These are phyloP conservation scores for Malurus splendens DNA, from an alignment of 2,797 vertebrate species.

Conservation along the genomic window DNA sequence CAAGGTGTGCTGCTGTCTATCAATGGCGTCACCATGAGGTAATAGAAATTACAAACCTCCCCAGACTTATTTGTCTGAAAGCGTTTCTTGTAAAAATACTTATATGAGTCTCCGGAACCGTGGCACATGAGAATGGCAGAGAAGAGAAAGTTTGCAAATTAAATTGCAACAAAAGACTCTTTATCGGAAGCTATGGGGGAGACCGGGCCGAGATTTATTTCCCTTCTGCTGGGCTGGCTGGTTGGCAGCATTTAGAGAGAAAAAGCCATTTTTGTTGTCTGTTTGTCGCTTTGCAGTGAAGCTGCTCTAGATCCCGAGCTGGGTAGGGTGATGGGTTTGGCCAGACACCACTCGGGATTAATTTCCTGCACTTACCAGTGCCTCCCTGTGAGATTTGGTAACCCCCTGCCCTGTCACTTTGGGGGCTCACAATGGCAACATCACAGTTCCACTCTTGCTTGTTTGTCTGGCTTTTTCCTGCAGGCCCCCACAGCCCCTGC, in stretches of 20 bases:
- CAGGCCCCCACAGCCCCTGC: not conserved
- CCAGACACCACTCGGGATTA: fast-evolving
- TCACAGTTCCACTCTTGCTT: not conserved
- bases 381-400: not conserved
- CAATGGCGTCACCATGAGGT: slow-evolving; percentile 58
- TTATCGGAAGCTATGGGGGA: not conserved
- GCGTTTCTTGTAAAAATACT: slow-evolving; percentile 61
- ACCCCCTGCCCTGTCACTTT: not conserved
- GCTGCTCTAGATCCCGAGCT: not conserved
- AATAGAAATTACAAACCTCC: slow-evolving; percentile 59
- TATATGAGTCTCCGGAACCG: slow-evolving; percentile 1
- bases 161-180: slow-evolving; percentile 38
- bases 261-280: not conserved
- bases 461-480: not conserved
- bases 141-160: slow-evolving; percentile 33
- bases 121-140: slow-evolving; percentile 9
- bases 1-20: slow-evolving; percentile 56
- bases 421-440: fast-evolving
- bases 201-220: not conserved
- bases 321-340: not conserved
- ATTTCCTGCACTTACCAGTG: not conserved
- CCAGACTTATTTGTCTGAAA: slow-evolving; percentile 65
- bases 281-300: not conserved
- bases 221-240: not conserved
- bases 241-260: not conserved